Base-by-base conservation (phyloP, 2,113 vertebrate genomes). In the Etia nguti region DNA sequence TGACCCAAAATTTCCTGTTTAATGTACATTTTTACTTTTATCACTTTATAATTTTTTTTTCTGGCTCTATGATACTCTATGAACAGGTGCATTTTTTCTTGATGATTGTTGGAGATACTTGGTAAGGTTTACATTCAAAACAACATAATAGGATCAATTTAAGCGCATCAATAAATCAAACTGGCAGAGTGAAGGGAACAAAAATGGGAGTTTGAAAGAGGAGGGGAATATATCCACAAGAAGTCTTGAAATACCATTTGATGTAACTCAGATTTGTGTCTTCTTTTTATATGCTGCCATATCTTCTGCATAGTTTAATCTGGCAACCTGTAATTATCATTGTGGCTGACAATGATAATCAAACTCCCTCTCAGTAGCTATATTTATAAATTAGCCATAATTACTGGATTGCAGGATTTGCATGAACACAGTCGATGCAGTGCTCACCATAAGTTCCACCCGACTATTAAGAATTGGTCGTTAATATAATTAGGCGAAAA, bases 351-450 rank as follows among this genome's bases (percentile, higher is more conserved):
- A 83, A 57, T 57, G 48, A 41, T 52, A 54, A 85, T 83, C 31
- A 68, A 56, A 55, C 65, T 54, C 55, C 11, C 20, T 65, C 41
- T 80, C 34, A 56, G 20, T 22, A 54, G 29, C 41, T 60, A 29
- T 88, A 90, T 88, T 85, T 88, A 88, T 86, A 82, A 77, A 88
- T 83, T 24, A n/a, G 10, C 24, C 29, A 3, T 84, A 90, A 88
- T 84, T 86, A 70, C n/a, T 6, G 8, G 46, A 55, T 41, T 79
- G 5, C 20, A 73, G 26, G 38, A 86, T 84, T 90, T 82, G 38
- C 26, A 50, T 52, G 73, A 52, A 52, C 46, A 48, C 52, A 50
- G 62, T 55, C 46, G 41, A 13, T 46, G 38, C 16, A 75, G 26
- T 12, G 26, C 20, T 87, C 26, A 24, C 10, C n/a, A 24, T 73